phyloP scores from a whole-genome alignment of 2,113 vertebrate species.

The Halcyon senegalensis region DNA sequence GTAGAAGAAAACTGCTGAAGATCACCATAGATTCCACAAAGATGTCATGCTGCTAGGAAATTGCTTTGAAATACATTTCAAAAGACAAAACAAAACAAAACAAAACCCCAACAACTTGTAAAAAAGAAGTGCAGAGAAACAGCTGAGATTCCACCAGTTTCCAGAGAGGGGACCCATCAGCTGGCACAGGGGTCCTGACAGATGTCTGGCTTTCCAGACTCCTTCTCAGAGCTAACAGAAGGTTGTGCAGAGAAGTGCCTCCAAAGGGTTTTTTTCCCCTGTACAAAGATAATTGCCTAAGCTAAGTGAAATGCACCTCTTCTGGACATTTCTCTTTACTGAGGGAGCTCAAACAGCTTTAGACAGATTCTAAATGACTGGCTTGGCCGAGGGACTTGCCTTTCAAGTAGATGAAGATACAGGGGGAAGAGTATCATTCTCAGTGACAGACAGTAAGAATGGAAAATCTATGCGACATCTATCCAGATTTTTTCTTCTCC shows the following conservation, averaged over 20 bases:
- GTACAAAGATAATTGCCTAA: background rate
- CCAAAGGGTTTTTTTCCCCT: background rate
- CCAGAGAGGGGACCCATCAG: background rate
- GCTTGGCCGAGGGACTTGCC: background rate
- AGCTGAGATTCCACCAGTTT: background rate
- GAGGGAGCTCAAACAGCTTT: background rate
- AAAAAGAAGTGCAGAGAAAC: background rate
- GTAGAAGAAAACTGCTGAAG: background rate
- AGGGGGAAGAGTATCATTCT: background rate
- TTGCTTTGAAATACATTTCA: background rate
- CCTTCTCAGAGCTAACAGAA: background rate
- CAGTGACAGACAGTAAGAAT: background rate
- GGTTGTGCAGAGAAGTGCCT: background rate
- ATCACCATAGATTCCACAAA: background rate
- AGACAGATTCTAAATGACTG: background rate
- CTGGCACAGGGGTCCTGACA: background rate
- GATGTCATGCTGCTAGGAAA: constrained; percentile 6
- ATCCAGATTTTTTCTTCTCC: background rate
- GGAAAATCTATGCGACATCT: background rate
- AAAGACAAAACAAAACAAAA: background rate
- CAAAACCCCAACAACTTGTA: background rate
- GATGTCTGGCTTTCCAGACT: rapidly evolving
- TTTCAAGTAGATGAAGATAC: background rate
- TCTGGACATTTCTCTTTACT: background rate
- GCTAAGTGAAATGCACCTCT: background rate